Evolutionary conservation across 2,113 vertebrate genomes (phyloP), one percentile per base, ranked within the genome.

Genomic region (Cebidichthys violaceus): DNA sequence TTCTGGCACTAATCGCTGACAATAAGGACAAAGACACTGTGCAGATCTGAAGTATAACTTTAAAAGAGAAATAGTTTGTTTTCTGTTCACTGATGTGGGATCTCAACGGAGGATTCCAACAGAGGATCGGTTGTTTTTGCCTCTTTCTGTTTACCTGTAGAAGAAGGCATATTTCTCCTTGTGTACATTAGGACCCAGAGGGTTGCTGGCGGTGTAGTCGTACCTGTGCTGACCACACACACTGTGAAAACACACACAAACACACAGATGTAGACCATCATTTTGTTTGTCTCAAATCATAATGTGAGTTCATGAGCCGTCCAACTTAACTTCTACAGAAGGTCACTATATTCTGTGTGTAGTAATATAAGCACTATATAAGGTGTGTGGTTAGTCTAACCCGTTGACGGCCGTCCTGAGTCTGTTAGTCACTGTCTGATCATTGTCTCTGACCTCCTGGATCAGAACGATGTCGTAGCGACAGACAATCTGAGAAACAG

Each of bases 91-190:
- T 55, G 68, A 33, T 33, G 33, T 6, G 33, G 33, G 33, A 1
- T 33, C 33, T 33, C 33, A 33, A 33, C 33, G 33, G 4, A 27
- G 14, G 27, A 20, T 33, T 31, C 37, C 39, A 2, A 3, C 17
- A 33, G 9, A 68, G 43, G 3, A 13, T 24, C 14, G 0, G 20
- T 37, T 60, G 17, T 9, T 31, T 31, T 39, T 18, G 15, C 2
- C 24, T 29, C 59, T 2, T 7, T 37, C 10, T 10, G 18, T 47
- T 47, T 81, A 94, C 97, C 96, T 97, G 92, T 98, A 99, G 50
- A 99, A 27, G 62, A 96, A 99, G 74, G 98, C 93, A 60, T 99
- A 98, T 89, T 95, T 94, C 88, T 99, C 98, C 83, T 95, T 97
- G 75, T 98, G 98, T 41, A 84, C 84, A 88, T 61, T 94, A 43